Percentiles rank a stretch among this genome's conserved stretches.
phyloP scores from a whole-genome alignment of 2,797 vertebrate species.

The Anas bernieri region DNA sequence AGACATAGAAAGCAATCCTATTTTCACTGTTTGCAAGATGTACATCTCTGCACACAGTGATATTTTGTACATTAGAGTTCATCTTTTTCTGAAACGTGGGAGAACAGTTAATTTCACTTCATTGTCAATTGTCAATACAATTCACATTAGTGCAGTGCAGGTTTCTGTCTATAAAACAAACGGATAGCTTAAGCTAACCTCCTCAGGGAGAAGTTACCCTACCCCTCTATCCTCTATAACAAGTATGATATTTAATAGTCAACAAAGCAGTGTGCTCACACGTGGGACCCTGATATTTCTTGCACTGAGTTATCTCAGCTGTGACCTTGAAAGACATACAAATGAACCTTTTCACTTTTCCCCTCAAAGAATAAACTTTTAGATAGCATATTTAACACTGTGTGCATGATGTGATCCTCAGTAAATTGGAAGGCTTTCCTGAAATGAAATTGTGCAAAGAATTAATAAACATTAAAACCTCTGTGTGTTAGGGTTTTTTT shows the following conservation, averaged over 20 bases:
- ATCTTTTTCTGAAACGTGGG: neutral
- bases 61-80: neutral
- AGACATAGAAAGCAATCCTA: neutral
- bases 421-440: neutral
- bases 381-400: neutral
- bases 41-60: neutral
- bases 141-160: neutral
- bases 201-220: neutral
- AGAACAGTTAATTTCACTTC: neutral
- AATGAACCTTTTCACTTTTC: neutral
- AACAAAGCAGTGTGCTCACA: neutral
- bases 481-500: too few relatives aligned
- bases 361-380: neutral
- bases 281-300: neutral
- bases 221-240: neutral
- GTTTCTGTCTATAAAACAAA: neutral
- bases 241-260: neutral
- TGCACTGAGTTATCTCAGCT: neutral
- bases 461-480: neutral
- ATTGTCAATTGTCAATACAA: neutral
- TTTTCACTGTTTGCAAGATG: neutral
- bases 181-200: neutral
- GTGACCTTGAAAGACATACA: neutral
- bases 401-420: neutral
- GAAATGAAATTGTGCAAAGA: neutral